Percentiles rank a stretch among this genome's conserved stretches.
These are phyloP conservation scores for Idaea biselata DNA, from an alignment of 2,888 invertebrate species.

Conservation along the genomic window DNA sequence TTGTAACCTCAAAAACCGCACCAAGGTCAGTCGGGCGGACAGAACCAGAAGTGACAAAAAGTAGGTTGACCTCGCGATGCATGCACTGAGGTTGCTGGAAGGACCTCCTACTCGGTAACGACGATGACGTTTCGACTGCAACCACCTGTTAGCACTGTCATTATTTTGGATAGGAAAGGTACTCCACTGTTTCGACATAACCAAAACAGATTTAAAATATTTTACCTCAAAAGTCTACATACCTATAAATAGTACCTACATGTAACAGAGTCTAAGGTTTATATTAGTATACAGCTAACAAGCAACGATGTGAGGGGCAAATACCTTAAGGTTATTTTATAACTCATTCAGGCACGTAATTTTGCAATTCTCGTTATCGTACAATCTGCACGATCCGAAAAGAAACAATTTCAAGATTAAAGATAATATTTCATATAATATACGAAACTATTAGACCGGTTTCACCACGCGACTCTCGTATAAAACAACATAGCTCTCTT, in stretches of 20 bases:
- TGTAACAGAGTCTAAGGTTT: neutral
- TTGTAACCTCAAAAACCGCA: constrained; percentile 60
- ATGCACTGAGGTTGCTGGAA: constrained; percentile 50
- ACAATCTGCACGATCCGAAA: constrained; percentile 18
- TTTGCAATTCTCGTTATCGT: constrained; percentile 20
- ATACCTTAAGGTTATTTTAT: neutral
- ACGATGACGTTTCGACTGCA: neutral
- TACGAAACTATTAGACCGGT: constrained; percentile 20
- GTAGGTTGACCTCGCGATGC: constrained; percentile 61
- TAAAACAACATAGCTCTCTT: constrained; percentile 21
- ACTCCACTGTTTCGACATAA: neutral
- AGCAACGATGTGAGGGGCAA: neutral
- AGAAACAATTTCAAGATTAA: constrained; percentile 28
- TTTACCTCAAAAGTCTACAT: neutral
- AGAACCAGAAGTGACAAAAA: constrained; percentile 64
- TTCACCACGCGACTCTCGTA: constrained; percentile 23
- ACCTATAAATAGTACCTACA: neutral
- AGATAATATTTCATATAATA: neutral
- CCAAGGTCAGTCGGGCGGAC: constrained; percentile 62
- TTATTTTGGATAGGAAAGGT: neutral
- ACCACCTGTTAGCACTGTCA: neutral
- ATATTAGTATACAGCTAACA: neutral
- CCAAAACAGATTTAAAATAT: neutral
- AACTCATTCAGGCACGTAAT: constrained; percentile 9
- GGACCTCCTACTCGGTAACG: constrained; percentile 20